Conservation (phyloP, 1,140 invertebrate genomes). For the Drosophila saltans region DNA sequence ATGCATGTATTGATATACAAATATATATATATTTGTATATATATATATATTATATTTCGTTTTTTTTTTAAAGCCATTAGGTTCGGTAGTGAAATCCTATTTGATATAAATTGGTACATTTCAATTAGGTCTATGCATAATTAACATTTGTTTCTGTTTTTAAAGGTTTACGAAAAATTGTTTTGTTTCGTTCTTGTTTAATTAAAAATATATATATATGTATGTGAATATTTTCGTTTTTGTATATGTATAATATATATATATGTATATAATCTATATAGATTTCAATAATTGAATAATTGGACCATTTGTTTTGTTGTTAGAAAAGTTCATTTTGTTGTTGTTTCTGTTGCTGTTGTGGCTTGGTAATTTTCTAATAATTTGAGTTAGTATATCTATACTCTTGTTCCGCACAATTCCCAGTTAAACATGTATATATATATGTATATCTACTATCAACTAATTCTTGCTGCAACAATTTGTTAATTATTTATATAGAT, state of each 20-base stretch:
- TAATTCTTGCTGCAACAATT: constrained; percentile 65
- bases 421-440: constrained; percentile 58
- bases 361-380: constrained; percentile 61
- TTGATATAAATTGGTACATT: constrained; percentile 70
- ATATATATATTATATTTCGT: constrained; percentile 9
- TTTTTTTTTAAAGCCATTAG: constrained; percentile 69
- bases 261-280: constrained; percentile 41
- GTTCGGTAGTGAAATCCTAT: constrained; percentile 69
- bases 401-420: constrained; percentile 71
- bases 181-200: constrained; percentile 27
- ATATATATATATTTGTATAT: constrained; percentile 34
- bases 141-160: constrained; percentile 37
- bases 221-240: constrained; percentile 17
- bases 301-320: constrained; percentile 76
- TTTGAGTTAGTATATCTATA: constrained; percentile 37
- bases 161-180: constrained; percentile 57
- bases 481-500: constrained; percentile 40
- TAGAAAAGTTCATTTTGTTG: background rate
- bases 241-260: constrained; percentile 52
- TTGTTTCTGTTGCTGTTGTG: constrained; percentile 45
- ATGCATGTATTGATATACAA: constrained; percentile 15
- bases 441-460: constrained; percentile 28
- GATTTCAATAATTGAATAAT: constrained; percentile 77
- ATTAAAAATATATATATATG: constrained; percentile 71
- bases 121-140: constrained; percentile 41